phyloP scores from a whole-genome alignment of 35 echinoderm and acorn worm genomes.

The Strongylocentrotus purpuratus region DNA sequence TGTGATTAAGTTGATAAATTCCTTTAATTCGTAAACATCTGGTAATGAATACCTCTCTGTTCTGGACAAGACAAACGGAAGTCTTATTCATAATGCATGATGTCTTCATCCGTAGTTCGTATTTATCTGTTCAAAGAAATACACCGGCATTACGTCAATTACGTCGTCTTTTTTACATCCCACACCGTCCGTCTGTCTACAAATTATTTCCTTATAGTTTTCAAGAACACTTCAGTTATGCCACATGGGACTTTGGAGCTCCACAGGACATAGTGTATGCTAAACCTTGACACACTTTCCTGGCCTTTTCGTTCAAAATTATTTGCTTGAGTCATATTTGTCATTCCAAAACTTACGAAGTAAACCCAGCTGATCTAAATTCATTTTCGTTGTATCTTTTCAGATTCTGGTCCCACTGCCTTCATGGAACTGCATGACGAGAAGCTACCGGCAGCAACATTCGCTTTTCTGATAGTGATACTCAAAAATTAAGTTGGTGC shows the following conservation, averaged over 20 bases:
- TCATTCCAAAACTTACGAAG: not conserved
- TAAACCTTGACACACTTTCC: too few species aligned
- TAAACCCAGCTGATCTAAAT: not conserved
- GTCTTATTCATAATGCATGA: too few species aligned
- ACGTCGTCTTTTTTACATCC: too few species aligned
- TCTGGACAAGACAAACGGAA: too few species aligned
- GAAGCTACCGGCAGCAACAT: not conserved
- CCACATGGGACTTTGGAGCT: not conserved
- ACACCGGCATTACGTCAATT: too few species aligned
- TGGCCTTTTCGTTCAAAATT: not conserved
- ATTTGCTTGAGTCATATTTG: not conserved
- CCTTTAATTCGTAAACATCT: too few species aligned
- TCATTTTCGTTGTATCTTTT: not conserved
- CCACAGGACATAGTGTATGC: too few species aligned
- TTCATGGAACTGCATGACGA: not conserved
- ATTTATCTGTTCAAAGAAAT: too few species aligned
- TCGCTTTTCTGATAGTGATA: not conserved
- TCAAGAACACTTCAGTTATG: not conserved
- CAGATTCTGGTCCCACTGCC: not conserved
- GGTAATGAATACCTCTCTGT: too few species aligned
- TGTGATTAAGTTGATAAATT: too few species aligned
- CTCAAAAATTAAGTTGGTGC: not conserved
- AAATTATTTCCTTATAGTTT: not conserved
- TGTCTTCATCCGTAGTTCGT: too few species aligned
- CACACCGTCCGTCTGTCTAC: too few species aligned